These are phyloP conservation scores for Aurelia aurita DNA, from an alignment of 30 jellyfish, hydroid and myxozoan genomes.

Conservation along the genomic window DNA sequence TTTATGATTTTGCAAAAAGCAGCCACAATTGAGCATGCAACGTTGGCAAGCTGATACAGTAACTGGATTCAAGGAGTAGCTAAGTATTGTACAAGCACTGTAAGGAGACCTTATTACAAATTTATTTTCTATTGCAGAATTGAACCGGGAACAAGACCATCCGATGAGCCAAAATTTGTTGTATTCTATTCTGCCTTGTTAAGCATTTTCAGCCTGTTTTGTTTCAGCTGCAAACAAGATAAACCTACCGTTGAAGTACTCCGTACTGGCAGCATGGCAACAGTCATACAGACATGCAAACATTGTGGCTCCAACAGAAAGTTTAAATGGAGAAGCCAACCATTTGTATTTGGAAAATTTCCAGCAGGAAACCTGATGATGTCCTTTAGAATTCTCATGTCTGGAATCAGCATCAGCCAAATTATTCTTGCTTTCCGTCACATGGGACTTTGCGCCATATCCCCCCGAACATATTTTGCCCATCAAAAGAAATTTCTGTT, in stretches of 20 bases:
- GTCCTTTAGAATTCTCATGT: slow-evolving; percentile 18
- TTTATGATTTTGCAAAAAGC: too few relatives aligned
- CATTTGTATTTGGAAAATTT: slow-evolving; percentile 20
- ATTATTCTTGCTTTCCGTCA: slow-evolving; percentile 29
- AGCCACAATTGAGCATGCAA: too few relatives aligned
- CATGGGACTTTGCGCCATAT: slow-evolving; percentile 45
- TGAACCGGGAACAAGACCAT: slow-evolving; percentile 4
- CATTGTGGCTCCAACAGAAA: slow-evolving; percentile 21
- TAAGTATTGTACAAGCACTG: too few relatives aligned
- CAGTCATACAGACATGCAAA: slow-evolving; percentile 36
- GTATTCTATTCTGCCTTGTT: background rate
- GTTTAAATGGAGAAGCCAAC: slow-evolving; percentile 31
- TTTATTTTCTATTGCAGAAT: background rate
- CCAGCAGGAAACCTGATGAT: slow-evolving; percentile 57
- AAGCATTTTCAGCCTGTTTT: background rate
- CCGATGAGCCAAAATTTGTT: slow-evolving; percentile 23
- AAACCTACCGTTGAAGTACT: slow-evolving; percentile 23
- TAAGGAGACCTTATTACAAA: too few relatives aligned
- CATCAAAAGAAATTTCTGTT: slow-evolving; percentile 41
- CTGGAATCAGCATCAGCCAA: slow-evolving; percentile 35
- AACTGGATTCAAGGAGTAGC: too few relatives aligned
- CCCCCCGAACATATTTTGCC: slow-evolving; percentile 28
- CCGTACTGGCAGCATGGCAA: slow-evolving; percentile 29
- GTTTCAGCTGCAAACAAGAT: slow-evolving; percentile 20
- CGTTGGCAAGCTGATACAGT: too few relatives aligned